Evolutionary conservation across 2,888 invertebrate species (phyloP).

Genomic region (Leptopilina syphax): DNA sequence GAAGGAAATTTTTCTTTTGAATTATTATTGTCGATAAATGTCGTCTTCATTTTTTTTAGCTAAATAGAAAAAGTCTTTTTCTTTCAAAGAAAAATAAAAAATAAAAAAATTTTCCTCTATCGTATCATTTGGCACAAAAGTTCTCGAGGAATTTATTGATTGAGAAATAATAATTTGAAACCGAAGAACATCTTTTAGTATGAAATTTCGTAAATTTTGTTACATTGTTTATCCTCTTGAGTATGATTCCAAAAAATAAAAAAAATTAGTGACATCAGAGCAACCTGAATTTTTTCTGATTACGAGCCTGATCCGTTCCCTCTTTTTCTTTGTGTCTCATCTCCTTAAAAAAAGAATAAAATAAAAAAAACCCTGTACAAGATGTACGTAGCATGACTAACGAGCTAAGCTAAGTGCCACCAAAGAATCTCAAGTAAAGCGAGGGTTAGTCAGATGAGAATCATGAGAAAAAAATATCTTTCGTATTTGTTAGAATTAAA

Average conservation of each 20-base stretch:
- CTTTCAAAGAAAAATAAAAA: neutral
- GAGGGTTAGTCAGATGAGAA: constrained; percentile 54
- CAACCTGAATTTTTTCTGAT: constrained; percentile 30
- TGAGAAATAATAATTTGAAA: constrained; percentile 1
- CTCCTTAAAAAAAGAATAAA: neutral
- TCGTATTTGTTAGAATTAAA: constrained; percentile 33
- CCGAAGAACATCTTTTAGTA: too few relatives aligned
- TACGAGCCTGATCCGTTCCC: constrained; percentile 38
- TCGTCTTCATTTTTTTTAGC: neutral
- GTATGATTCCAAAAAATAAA: constrained; percentile 21
- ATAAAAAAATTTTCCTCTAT: constrained; percentile 7
- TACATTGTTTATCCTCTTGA: constrained; percentile 5
- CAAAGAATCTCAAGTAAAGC: constrained; percentile 66
- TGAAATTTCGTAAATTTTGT: too few relatives aligned
- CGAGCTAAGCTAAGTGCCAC: constrained; percentile 71
- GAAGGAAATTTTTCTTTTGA: neutral
- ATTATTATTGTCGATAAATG: constrained; percentile 23
- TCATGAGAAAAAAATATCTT: constrained; percentile 50
- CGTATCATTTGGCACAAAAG: constrained; percentile 31
- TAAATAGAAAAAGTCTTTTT: constrained; percentile 17
- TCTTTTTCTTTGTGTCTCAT: constrained; percentile 50
- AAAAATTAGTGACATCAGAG: constrained; percentile 45
- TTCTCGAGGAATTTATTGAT: neutral
- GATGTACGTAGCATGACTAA: constrained; percentile 71
- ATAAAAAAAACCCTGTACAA: constrained; percentile 53